These are phyloP conservation scores for Gasteruption jaculator DNA, from an alignment of 2,888 invertebrate genomes.

Conservation along the genomic window DNA sequence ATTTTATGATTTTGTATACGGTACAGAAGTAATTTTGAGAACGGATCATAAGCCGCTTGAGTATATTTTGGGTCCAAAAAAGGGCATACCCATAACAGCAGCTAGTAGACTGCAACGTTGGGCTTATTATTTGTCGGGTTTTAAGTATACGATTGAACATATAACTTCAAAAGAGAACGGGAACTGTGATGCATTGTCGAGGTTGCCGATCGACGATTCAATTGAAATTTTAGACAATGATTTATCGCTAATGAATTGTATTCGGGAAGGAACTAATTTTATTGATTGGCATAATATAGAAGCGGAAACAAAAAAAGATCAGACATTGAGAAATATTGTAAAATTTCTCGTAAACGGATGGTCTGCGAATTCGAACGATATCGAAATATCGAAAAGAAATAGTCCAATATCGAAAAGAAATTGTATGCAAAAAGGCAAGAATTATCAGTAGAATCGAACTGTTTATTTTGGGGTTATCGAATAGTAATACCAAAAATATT, in stretches of 20 bases:
- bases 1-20: slow-evolving; percentile 19
- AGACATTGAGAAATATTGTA: slow-evolving; percentile 8
- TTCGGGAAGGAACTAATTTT: slow-evolving; percentile 2
- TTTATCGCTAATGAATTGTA: slow-evolving; percentile 10
- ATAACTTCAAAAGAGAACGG: slow-evolving; percentile 14
- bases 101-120: slow-evolving; percentile 19
- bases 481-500: slow-evolving; percentile 13
- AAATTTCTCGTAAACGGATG: slow-evolving; percentile 2
- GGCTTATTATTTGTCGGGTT: slow-evolving; percentile 19
- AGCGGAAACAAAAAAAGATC: slow-evolving; percentile 12
- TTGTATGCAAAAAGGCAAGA: slow-evolving; percentile 12
- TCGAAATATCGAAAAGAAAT: background rate
- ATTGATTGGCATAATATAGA: slow-evolving; percentile 8
- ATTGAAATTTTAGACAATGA: slow-evolving; percentile 9
- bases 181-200: slow-evolving; percentile 17
- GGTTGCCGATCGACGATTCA: slow-evolving; percentile 15
- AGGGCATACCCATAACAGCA: slow-evolving; percentile 15
- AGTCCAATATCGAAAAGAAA: slow-evolving; percentile 9
- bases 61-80: slow-evolving; percentile 12
- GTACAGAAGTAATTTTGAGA: slow-evolving; percentile 12
- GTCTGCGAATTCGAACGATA: slow-evolving; percentile 3
- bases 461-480: slow-evolving; percentile 19
- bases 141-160: slow-evolving; percentile 18
- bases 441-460: slow-evolving; percentile 14
- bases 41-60: slow-evolving; percentile 18